Base-by-base conservation (phyloP, 1,140 invertebrate genomes). In the Drosophila arawakana region DNA sequence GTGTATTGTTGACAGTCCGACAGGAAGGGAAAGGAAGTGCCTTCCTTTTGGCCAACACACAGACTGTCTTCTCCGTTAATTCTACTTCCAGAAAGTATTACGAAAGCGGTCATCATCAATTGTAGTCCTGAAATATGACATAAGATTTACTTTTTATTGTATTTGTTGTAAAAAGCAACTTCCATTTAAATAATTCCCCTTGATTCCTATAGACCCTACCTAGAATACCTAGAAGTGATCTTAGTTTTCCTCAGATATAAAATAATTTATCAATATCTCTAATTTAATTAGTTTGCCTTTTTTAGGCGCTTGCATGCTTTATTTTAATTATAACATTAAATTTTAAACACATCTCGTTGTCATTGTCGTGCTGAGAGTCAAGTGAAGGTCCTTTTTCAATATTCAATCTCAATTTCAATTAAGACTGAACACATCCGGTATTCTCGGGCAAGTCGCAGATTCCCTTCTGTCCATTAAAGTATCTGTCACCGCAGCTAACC, bases 361-460 rank as follows among this genome's bases (percentile, higher is more conserved):
- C 55, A 18, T 47, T 57, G 21, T 37, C 34, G 60, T 43, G 47
- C 11, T 5, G 10, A 37, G 18, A 15, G 25, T 55, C 13, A 11
- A 34, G 34, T 10, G 8, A 10, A n/a, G n/a, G 37, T 41, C 11
- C 1, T 2, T 21, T 41, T 30, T 30, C 25, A 30, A 30, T 30
- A 30, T 30, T 30, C 25, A 30, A 30, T 30, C 6, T 6, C 18
- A 10, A 30, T 30, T 30, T 2, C 18, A 18, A 37, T 80, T 80
- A 76, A 5, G 79, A 75, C 55, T 85, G 78, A 4, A 89, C 50
- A 34, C 85, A 89, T 37, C 74, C 76, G 2, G 80, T 90, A 49
- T 91, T 91, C 57, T 84, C 74, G 0, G 88, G 88, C 9, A 90
- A 57, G 84, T 91, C 88, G 47, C 88, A 91, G 25, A 80, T 79